phyloP scores from a whole-genome alignment of 2,113 vertebrate species.

The Ceuthmochares aereus region DNA sequence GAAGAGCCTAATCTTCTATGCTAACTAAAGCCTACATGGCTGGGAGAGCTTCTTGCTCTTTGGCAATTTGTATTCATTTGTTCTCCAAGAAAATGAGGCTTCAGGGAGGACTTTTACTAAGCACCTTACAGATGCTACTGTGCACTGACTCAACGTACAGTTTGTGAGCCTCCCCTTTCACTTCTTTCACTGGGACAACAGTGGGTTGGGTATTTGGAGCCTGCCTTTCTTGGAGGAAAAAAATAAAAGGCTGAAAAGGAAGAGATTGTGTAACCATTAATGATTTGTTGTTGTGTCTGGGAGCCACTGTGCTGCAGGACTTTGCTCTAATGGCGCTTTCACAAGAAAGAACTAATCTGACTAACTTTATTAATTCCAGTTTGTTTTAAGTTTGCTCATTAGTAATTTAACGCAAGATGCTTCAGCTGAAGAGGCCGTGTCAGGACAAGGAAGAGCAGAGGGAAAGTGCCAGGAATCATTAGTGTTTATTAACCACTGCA shows the following conservation, averaged over 20 bases:
- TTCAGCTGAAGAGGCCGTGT: conserved; percentile 60
- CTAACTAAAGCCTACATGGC: background rate
- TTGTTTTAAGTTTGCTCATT: conserved; percentile 75
- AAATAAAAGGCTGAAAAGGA: background rate
- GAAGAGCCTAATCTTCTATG: background rate
- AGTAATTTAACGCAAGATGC: conserved; percentile 70
- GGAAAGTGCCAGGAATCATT: conserved; percentile 61
- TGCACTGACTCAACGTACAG: rapidly evolving
- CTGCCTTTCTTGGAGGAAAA: background rate
- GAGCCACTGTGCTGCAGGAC: conserved; percentile 51
- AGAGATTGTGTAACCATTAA: background rate
- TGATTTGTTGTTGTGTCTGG: conserved; percentile 54
- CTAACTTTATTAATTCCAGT: conserved; percentile 70
- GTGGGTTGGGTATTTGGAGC: background rate
- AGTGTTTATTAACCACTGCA: conserved; percentile 59
- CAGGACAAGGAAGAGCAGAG: conserved; percentile 59
- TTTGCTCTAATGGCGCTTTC: conserved; percentile 43
- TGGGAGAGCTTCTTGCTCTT: background rate
- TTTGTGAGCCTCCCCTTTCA: background rate
- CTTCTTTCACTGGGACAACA: background rate
- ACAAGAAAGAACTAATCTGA: conserved; percentile 45
- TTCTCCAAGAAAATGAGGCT: background rate
- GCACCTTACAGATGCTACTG: background rate
- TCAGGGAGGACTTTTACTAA: background rate
- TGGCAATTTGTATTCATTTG: conserved; percentile 16